phyloP scores from a whole-genome alignment of 2,797 vertebrate genomes.

The Macroramphosus scolopax region DNA sequence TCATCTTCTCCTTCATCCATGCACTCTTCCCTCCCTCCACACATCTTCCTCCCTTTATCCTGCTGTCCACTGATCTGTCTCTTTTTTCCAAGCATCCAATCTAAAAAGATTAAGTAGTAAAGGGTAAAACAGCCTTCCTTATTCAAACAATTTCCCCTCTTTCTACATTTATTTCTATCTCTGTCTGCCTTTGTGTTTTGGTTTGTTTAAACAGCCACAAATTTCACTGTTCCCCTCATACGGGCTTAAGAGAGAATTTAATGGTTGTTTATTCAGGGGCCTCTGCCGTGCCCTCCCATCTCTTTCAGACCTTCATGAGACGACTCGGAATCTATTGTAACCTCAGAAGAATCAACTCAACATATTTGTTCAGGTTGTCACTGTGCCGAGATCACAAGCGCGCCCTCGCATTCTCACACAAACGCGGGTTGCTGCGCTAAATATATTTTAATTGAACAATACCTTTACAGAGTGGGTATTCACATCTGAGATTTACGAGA shows the following conservation, averaged over 20 bases:
- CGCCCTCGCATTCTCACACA: conserved; percentile 46
- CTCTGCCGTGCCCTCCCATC: conserved; percentile 76
- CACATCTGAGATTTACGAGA: conserved; percentile 2
- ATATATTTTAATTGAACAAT: conserved; percentile 37
- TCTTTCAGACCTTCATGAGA: conserved; percentile 76
- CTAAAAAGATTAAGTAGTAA: conserved; percentile 36
- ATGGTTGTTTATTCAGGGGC: conserved; percentile 85
- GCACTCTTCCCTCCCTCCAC: conserved; percentile 51
- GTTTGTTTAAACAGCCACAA: conserved; percentile 40
- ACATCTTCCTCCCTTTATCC: conserved; percentile 53
- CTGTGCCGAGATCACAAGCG: conserved; percentile 66
- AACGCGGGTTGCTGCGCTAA: conserved; percentile 22
- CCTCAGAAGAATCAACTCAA: conserved; percentile 76
- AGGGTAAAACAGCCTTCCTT: conserved; percentile 55
- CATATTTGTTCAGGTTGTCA: conserved; percentile 83
- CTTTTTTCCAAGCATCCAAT: conserved; percentile 28
- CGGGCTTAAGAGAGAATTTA: conserved; percentile 69
- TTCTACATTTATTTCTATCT: conserved; percentile 31
- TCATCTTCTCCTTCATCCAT: conserved; percentile 74
- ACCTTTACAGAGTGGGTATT: too few relatives aligned
- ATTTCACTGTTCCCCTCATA: conserved; percentile 43
- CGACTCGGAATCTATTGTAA: conserved; percentile 80
- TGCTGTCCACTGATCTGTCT: conserved; percentile 38
- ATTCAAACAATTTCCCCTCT: conserved; percentile 26
- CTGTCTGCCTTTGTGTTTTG: conserved; percentile 39